These are phyloP conservation scores for Acrobasis suavella DNA, from an alignment of 2,888 invertebrate species.

Conservation along the genomic window DNA sequence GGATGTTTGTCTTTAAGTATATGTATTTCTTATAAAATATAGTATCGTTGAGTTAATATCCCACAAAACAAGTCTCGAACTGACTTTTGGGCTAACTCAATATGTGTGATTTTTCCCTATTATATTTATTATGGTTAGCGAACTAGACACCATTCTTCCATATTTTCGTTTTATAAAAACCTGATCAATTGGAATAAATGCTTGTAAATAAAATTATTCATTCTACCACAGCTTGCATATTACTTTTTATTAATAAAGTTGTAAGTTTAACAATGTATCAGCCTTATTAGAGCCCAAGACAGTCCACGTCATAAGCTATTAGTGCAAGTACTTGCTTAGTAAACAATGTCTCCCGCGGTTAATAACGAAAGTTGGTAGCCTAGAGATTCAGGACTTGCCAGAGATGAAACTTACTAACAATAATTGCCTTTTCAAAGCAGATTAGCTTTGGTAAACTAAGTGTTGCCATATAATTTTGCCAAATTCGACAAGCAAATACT, in stretches of 20 bases:
- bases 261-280: slow-evolving; percentile 9
- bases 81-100: no score
- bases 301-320: not conserved
- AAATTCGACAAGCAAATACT: no score
- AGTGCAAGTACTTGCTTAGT: slow-evolving; percentile 6
- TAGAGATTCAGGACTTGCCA: slow-evolving; percentile 10
- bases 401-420: no score
- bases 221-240: not conserved
- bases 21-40: no score
- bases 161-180: no score
- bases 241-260: not conserved
- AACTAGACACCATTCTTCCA: no score
- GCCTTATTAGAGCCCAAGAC: slow-evolving; percentile 7
- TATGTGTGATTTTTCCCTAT: no score
- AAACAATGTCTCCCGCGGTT: slow-evolving; percentile 13
- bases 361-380: slow-evolving; percentile 13
- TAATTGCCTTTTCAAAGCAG: not conserved
- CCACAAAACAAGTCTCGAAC: no score
- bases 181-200: no score
- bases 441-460: not conserved
- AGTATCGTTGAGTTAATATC: no score
- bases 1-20: no score
- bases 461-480: not conserved
- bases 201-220: not conserved
- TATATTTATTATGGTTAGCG: no score